Base-by-base conservation (phyloP, 1,140 invertebrate genomes). In the Phymastichus coffea region DNA sequence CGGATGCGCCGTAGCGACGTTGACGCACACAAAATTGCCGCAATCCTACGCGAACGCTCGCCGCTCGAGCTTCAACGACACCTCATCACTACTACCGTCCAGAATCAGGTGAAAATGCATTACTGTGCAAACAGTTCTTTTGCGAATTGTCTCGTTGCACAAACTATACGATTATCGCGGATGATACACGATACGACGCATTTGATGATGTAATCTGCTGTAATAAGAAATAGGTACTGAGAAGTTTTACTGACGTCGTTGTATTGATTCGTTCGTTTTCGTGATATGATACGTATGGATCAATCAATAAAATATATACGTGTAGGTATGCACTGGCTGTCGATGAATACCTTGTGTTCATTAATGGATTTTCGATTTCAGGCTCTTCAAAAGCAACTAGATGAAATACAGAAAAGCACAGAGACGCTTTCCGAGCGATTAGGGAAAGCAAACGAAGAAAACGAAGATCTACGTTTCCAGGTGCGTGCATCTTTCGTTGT, bases 31-130 rank as follows among this genome's bases (percentile, higher is more conserved):
- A 90, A 91, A 75, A 87, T 93, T 68, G 83, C 88, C 62, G 89
- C 90, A 69, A 93, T 94, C 74, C 81, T 94, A 38, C 82, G 85
- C 47, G 91, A 93, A 80, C 86, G 85, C 37, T 90, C 91, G 78
- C 87, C 89, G 3, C 73, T 93, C 25, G 89, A 93, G 75, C 81
- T 94, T 60, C 90, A 92, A 75, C 84, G 91, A 52, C 91, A 93
- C 80, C 81, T 94, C 19, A 85, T 94, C 57, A 88, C 86, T 7
- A 85, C 89, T 56, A 89, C 89, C 69, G 89, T 92, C 71, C 87
- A 92, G 72, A 92, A 93, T 83, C 88, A 94, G 86, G 91, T 92
- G 67, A 72, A 33, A 33, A 12, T n/a, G n/a, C n/a, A n/a, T n/a
- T n/a, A n/a, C n/a, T n/a, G n/a, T n/a, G n/a, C n/a, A n/a, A n/a